Evolutionary conservation across 2,888 invertebrate genomes (phyloP), one percentile per base, ranked within the genome.

Genomic region (Conistra vaccinii): DNA sequence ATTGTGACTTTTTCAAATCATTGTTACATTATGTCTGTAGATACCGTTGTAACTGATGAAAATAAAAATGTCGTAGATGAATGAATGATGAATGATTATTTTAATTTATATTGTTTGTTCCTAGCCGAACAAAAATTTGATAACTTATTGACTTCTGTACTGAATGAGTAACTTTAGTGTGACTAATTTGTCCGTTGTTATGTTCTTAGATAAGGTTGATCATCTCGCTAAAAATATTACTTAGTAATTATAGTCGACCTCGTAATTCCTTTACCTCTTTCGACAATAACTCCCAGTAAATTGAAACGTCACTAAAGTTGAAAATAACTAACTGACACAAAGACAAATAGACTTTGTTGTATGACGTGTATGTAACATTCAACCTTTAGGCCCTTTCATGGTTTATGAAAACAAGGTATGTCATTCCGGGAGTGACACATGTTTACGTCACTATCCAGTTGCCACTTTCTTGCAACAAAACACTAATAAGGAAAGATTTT

Each of bases 71-170:
- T 29, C 39, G 23, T 20, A 4, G 53, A 0, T n/a, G n/a, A n/a
- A n/a, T n/a, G n/a, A n/a, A n/a, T n/a, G n/a, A n/a, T n/a, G n/a
- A n/a, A n/a, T n/a, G n/a, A n/a, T n/a, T n/a, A n/a, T n/a, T n/a
- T n/a, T n/a, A n/a, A n/a, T n/a, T n/a, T n/a, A n/a, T 10, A 29
- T 48, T 35, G 7, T 73, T 48, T 57, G n/a, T 65, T 26, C 14
- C 4, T 23, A 42, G 12, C 26, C 14, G 20, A 63, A 63, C 17
- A n/a, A 26, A 51, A 17, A 9, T 48, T 39, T 51, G 75, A 76
- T 67, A 76, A 60, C 68, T 67, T 53, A n/a, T 60, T 76, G 68
- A 26, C 51, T 53, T 76, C 0, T 65, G 69, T 48, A n/a, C n/a
- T 39, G 10, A 51, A 79, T 69, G 53, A 53, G 20, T 48, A 55